These are phyloP conservation scores for Archaeoteleia sp. DNA, from an alignment of 2,888 invertebrate genomes.

Conservation along the genomic window DNA sequence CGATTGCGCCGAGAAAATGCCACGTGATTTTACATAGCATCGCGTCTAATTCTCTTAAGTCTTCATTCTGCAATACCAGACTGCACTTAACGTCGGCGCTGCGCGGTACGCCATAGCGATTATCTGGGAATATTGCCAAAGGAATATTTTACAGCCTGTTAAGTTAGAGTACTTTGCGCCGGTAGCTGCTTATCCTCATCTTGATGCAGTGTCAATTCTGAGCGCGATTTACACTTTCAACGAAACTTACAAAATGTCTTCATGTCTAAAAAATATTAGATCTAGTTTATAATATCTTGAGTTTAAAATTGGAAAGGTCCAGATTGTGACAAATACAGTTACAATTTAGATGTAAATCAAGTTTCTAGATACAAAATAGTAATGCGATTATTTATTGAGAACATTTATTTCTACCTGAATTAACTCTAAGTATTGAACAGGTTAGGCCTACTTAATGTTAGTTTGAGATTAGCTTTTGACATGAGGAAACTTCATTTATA, in stretches of 20 bases:
- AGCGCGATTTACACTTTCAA: slow-evolving; percentile 13
- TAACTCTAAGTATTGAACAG: too few species aligned
- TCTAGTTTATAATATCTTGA: neutral
- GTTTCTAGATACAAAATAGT: too few species aligned
- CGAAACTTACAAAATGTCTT: neutral
- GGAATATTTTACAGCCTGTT: slow-evolving; percentile 29
- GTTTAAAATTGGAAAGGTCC: slow-evolving; percentile 8
- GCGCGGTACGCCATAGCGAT: slow-evolving; percentile 20
- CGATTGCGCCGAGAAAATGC: slow-evolving; percentile 26
- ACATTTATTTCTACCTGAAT: too few species aligned
- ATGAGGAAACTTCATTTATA: too few species aligned
- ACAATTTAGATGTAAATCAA: too few species aligned
- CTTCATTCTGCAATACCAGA: slow-evolving; percentile 14
- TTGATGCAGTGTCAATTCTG: slow-evolving; percentile 15
- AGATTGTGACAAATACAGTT: too few species aligned
- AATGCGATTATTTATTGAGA: too few species aligned
- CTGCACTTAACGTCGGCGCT: slow-evolving; percentile 17
- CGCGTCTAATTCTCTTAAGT: slow-evolving; percentile 29
- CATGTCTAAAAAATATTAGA: too few species aligned
- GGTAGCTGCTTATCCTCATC: slow-evolving; percentile 2
- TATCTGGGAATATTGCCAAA: slow-evolving; percentile 35
- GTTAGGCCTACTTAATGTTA: too few species aligned
- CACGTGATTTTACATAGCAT: slow-evolving; percentile 32
- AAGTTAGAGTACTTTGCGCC: slow-evolving; percentile 4
- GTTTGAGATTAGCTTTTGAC: too few species aligned